phyloP scores from a whole-genome alignment of 2,113 vertebrate species.

The Microtus pennsylvanicus region DNA sequence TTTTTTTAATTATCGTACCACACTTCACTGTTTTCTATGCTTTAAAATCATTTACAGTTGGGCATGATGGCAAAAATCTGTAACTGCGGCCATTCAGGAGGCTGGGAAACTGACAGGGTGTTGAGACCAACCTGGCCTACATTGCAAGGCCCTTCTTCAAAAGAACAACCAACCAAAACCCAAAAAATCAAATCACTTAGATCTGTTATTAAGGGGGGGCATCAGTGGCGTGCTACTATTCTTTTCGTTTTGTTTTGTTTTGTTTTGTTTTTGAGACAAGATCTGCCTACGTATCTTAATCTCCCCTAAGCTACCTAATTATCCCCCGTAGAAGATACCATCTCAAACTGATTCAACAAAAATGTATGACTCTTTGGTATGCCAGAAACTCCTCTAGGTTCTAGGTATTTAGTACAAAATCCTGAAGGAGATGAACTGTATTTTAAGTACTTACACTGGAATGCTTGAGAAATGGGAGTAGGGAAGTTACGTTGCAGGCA shows the following conservation, averaged over 20 bases:
- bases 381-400: not conserved
- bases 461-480: constrained; percentile 39
- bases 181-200: not conserved
- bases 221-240: not conserved
- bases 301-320: constrained; percentile 17
- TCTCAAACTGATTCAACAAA: not conserved
- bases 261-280: not conserved
- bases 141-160: not conserved
- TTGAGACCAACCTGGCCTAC: not conserved
- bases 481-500: not conserved
- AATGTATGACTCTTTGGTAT: constrained; percentile 5
- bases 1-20: not conserved
- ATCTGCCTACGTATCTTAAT: not conserved
- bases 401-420: not conserved
- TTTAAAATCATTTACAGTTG: not conserved
- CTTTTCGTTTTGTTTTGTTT: not conserved
- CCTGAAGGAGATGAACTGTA: not conserved
- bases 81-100: not conserved
- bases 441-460: constrained; percentile 19
- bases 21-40: not conserved
- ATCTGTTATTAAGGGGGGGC: not conserved
- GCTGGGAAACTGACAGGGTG: not conserved
- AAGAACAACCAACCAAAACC: not conserved
- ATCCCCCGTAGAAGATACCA: not conserved
- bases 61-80: not conserved